A percentile compares a stretch with the other conserved stretches of the same genome.
These are phyloP conservation scores for Aurelia aurita DNA, from an alignment of 30 jellyfish, hydroid and myxozoan species.

Conservation along the genomic window DNA sequence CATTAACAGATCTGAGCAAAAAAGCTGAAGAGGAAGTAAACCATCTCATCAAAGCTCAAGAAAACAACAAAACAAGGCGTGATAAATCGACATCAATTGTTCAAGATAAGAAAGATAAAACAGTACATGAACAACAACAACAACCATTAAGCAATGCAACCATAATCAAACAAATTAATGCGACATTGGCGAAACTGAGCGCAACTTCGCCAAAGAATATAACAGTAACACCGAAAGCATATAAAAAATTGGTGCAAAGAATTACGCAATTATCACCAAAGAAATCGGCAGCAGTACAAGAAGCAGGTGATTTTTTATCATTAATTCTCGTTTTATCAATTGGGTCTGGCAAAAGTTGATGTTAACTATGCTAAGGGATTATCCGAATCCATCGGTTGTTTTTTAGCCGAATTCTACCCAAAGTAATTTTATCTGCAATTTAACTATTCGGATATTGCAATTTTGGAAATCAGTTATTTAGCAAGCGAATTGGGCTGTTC, in stretches of 20 bases:
- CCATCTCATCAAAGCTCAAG: constrained; percentile 66
- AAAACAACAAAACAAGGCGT: constrained; percentile 41
- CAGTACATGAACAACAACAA: not conserved
- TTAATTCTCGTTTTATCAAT: no score
- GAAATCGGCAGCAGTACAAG: constrained; percentile 67
- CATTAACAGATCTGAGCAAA: constrained; percentile 91
- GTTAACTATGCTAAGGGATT: no score
- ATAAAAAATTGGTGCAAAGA: constrained; percentile 69
- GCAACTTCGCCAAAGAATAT: constrained; percentile 52
- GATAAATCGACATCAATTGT: constrained; percentile 16
- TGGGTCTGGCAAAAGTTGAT: no score
- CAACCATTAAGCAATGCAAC: constrained; percentile 43
- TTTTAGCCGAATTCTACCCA: no score
- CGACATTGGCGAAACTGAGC: constrained; percentile 75
- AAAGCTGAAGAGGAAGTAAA: constrained; percentile 98
- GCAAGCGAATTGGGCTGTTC: no score
- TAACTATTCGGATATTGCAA: no score
- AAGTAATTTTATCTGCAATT: no score
- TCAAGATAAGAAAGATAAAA: not conserved
- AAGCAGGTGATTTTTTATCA: constrained; percentile 44
- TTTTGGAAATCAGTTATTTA: no score
- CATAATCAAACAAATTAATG: constrained; percentile 73
- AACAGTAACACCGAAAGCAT: constrained; percentile 63
- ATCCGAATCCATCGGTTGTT: no score
- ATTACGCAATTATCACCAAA: constrained; percentile 70